A percentile compares a stretch with the other conserved stretches of the same genome.
Evolutionary conservation across 2,113 vertebrate genomes (phyloP).

Genomic region (Scortum barcoo): DNA sequence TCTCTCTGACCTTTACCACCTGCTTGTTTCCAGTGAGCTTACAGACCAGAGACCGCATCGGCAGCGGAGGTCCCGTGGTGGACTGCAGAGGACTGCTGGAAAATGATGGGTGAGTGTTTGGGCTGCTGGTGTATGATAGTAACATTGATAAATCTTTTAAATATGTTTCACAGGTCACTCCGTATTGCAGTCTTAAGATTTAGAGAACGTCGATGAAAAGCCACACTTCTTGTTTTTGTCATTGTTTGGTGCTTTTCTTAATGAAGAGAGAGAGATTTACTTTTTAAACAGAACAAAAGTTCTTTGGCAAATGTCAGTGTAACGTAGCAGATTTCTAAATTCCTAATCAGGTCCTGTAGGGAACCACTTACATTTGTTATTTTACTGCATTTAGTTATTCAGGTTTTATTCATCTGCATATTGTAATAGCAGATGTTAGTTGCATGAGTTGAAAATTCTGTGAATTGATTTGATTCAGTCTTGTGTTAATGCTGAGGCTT

Average conservation of each 20-base stretch:
- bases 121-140: not conserved
- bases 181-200: not conserved
- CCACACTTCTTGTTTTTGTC: no score
- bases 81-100: slow-evolving; percentile 96
- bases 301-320: not conserved
- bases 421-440: not conserved
- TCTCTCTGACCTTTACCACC: slow-evolving; percentile 32
- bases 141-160: not conserved
- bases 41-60: slow-evolving; percentile 96
- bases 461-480: not conserved
- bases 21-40: slow-evolving; percentile 90
- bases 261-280: not conserved
- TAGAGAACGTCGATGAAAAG: not conserved
- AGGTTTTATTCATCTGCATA: not conserved
- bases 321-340: not conserved
- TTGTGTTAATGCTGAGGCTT: not conserved
- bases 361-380: not conserved
- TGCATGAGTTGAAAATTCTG: not conserved
- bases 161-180: not conserved
- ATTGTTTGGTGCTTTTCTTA: not conserved
- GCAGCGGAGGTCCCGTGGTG: slow-evolving; percentile 94
- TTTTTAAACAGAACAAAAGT: not conserved
- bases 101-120: slow-evolving; percentile 92
- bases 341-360: not conserved
- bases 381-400: not conserved